Conservation (phyloP, 2,797 vertebrate species). For the Chrosomus eos region DNA sequence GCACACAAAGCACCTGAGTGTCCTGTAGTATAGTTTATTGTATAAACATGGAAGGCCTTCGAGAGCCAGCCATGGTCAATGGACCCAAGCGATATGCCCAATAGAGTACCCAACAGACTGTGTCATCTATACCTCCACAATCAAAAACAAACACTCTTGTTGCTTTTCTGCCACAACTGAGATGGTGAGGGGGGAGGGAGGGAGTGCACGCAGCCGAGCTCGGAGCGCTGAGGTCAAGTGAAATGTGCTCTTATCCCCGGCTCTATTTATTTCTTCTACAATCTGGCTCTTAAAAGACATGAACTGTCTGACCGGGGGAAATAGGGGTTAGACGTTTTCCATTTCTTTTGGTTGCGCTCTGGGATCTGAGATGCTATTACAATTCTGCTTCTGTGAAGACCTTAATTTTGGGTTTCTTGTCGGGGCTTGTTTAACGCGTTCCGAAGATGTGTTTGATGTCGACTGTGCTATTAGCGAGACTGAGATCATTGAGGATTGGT, state of each 20-base stretch:
- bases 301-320: conserved; percentile 21
- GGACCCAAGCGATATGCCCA: conserved; percentile 81
- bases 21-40: conserved; percentile 72
- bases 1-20: background rate
- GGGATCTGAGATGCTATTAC: conserved; percentile 7
- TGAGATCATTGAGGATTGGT: conserved; percentile 25
- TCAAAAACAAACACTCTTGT: conserved; percentile 80
- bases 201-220: conserved; percentile 32
- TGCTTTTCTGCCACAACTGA: conserved; percentile 62
- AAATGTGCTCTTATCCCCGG: conserved; percentile 42
- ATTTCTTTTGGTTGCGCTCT: background rate
- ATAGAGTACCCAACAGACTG: conserved; percentile 82
- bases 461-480: conserved; percentile 32
- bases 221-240: conserved; percentile 31
- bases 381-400: conserved; percentile 1
- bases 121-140: conserved; percentile 79
- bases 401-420: conserved; percentile 22
- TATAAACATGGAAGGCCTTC: conserved; percentile 73
- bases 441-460: conserved; percentile 7
- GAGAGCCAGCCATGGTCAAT: conserved; percentile 76
- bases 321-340: conserved; percentile 13
- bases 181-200: background rate
- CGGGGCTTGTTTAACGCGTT: conserved; percentile 6
- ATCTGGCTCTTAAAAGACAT: conserved; percentile 42
- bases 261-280: conserved; percentile 46